A percentile compares a stretch with the other conserved stretches of the same genome.
Evolutionary conservation across 2,797 vertebrate genomes (phyloP).

Genomic region (Phaenicophaeus curvirostris): DNA sequence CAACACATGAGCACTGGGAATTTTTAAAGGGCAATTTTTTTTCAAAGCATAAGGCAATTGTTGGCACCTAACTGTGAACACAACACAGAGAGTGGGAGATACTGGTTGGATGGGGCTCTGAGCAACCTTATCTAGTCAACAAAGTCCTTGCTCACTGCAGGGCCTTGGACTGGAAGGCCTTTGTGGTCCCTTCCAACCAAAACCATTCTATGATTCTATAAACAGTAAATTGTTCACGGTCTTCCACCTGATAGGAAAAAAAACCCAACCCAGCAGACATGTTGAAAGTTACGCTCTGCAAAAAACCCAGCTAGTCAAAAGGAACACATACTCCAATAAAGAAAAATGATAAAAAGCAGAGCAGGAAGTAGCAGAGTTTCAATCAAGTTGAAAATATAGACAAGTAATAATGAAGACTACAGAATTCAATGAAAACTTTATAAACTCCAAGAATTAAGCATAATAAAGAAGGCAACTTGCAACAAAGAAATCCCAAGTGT

Average conservation of each 20-base stretch:
- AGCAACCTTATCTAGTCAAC: too few species aligned
- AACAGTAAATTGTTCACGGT: background rate
- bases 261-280: background rate
- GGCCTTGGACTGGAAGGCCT: too few species aligned
- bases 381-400: background rate
- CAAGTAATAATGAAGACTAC: slow-evolving; percentile 17
- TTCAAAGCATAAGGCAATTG: background rate
- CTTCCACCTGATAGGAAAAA: background rate
- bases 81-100: background rate
- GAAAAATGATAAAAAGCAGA: background rate
- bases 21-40: background rate
- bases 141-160: too few species aligned
- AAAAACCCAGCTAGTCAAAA: background rate
- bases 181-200: too few species aligned
- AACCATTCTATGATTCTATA: background rate
- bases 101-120: too few species aligned
- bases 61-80: background rate
- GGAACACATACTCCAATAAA: background rate
- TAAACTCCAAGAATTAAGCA: slow-evolving; percentile 32
- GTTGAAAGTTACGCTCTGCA: background rate
- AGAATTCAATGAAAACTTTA: slow-evolving; percentile 47
- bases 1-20: background rate
- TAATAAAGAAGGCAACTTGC: slow-evolving; percentile 44
- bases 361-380: background rate
- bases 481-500: slow-evolving; percentile 41